These are phyloP conservation scores for Oligia latruncula DNA, from an alignment of 2,888 invertebrate species.

Conservation along the genomic window DNA sequence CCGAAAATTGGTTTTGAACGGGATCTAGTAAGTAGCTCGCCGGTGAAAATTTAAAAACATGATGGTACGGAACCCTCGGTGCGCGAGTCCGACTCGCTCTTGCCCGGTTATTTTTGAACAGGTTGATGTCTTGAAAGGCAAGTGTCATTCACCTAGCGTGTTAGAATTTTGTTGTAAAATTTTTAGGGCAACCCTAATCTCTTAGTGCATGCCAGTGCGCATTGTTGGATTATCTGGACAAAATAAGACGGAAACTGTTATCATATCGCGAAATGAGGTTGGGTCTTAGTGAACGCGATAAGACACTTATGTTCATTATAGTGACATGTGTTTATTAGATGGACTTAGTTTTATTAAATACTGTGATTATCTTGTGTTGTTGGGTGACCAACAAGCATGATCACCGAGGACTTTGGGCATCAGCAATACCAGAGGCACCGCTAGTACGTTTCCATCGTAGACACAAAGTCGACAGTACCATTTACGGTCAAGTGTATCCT, in stretches of 20 bases:
- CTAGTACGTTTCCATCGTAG: too few relatives aligned
- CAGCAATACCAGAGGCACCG: too few relatives aligned
- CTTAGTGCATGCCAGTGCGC: slow-evolving; percentile 21
- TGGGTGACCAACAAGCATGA: too few relatives aligned
- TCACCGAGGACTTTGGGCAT: too few relatives aligned
- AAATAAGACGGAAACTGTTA: slow-evolving; percentile 48
- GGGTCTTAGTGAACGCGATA: slow-evolving; percentile 48
- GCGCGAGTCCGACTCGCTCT: too few relatives aligned
- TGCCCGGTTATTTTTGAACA: too few relatives aligned
- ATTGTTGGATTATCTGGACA: slow-evolving; percentile 46
- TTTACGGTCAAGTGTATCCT: too few relatives aligned
- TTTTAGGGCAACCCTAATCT: slow-evolving; percentile 23
- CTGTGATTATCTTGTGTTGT: not conserved
- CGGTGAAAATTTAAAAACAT: too few relatives aligned
- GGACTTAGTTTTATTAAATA: slow-evolving; percentile 1
- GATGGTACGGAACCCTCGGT: too few relatives aligned
- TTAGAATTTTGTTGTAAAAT: not conserved
- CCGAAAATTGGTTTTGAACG: too few relatives aligned
- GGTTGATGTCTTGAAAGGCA: not conserved
- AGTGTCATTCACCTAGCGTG: not conserved
- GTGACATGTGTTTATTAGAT: not conserved
- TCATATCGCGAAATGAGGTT: slow-evolving; percentile 39
- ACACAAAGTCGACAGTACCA: too few relatives aligned
- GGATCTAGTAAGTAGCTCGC: too few relatives aligned
- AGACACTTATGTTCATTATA: not conserved